These are phyloP conservation scores for Larimichthys crocea DNA, from an alignment of 2,113 vertebrate species.

Conservation along the genomic window DNA sequence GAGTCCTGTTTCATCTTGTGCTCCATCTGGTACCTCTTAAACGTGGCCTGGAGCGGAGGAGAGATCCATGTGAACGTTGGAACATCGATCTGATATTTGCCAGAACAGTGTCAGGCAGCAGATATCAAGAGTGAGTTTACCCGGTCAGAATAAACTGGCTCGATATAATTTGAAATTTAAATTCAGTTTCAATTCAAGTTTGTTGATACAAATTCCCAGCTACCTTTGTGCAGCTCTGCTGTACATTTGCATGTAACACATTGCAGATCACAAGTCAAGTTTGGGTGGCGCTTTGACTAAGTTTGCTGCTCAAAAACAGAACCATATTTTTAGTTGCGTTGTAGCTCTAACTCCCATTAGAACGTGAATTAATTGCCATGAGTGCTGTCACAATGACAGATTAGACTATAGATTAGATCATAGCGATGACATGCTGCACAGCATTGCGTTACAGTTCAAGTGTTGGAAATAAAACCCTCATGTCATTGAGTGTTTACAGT, in stretches of 20 bases:
- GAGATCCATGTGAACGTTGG: conserved; percentile 13
- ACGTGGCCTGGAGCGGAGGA: conserved; percentile 89
- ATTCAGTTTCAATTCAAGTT: too few species aligned
- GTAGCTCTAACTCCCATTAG: conserved; percentile 11
- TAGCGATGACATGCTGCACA: conserved; percentile 2
- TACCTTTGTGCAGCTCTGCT: too few species aligned
- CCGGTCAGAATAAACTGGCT: background rate
- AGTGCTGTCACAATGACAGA: conserved; percentile 7
- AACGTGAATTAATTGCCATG: conserved; percentile 7
- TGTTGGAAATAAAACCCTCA: background rate
- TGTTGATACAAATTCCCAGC: too few species aligned
- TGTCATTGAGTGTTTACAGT: background rate
- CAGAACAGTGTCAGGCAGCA: background rate
- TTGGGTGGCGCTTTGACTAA: background rate
- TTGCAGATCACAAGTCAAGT: background rate
- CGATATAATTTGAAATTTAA: background rate
- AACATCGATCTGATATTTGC: background rate
- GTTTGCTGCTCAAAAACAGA: background rate
- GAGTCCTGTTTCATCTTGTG: conserved; percentile 94
- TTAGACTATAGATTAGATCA: background rate
- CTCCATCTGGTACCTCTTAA: conserved; percentile 96
- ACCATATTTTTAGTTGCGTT: background rate
- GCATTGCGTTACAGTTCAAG: background rate
- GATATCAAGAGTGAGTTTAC: background rate
- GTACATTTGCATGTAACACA: background rate